A percentile compares a stretch with the other conserved stretches of the same genome.
These are phyloP conservation scores for Chionomys nivalis DNA, from an alignment of 2,113 vertebrate species.

Conservation along the genomic window DNA sequence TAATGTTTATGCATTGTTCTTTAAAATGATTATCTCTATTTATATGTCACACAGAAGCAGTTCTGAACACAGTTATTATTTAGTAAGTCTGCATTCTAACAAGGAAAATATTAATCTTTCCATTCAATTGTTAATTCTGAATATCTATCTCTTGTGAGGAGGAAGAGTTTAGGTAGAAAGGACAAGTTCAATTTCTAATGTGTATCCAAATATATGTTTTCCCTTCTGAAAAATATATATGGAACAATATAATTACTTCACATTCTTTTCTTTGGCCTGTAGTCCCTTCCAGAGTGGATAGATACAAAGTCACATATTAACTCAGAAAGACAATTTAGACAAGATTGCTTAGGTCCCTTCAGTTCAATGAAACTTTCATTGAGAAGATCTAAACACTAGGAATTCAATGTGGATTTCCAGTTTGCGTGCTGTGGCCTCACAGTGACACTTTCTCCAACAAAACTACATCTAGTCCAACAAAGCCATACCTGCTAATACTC, in stretches of 20 bases:
- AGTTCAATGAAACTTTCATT: background rate
- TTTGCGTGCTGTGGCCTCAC: background rate
- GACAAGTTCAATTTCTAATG: background rate
- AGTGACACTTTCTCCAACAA: background rate
- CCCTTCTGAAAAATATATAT: background rate
- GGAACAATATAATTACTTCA: background rate
- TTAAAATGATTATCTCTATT: background rate
- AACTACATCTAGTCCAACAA: background rate
- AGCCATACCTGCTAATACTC: background rate
- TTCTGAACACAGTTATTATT: background rate
- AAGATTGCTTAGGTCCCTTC: constrained; percentile 40
- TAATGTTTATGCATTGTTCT: background rate
- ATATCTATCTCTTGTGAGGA: background rate
- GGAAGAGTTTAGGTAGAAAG: background rate
- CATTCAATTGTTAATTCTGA: background rate
- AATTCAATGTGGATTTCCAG: background rate
- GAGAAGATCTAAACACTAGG: background rate
- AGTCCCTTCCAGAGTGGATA: background rate
- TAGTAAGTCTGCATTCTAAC: background rate
- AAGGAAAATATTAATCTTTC: background rate
- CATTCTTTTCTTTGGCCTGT: background rate
- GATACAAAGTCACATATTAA: background rate
- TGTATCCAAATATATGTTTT: background rate
- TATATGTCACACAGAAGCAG: background rate
- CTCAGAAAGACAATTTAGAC: constrained; percentile 30